Conservation (phyloP, 1,140 invertebrate species). For the Cydia amplana region DNA sequence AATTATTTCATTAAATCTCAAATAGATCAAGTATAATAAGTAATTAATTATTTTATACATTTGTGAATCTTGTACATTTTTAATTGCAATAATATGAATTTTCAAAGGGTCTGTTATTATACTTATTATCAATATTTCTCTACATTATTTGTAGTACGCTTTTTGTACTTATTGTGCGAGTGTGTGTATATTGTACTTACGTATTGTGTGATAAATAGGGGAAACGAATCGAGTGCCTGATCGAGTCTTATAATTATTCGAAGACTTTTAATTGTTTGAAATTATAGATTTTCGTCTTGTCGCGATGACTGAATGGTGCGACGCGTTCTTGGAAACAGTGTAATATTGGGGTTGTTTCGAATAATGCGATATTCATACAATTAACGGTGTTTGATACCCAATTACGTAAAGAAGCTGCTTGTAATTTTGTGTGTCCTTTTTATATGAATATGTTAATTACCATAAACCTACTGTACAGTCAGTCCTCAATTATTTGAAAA, state of each 20-base stretch:
- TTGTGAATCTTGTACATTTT: conserved; percentile 29
- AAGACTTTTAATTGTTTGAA: background rate
- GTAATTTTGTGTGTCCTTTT: background rate
- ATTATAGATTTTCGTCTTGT: background rate
- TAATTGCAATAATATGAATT: conserved; percentile 23
- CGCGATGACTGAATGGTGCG: background rate
- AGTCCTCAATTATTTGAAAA: background rate
- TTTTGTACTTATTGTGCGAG: conserved; percentile 31
- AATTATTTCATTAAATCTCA: conserved; percentile 26
- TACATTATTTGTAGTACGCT: conserved; percentile 31
- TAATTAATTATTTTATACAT: background rate
- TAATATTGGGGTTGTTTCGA: background rate
- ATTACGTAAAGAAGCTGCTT: background rate
- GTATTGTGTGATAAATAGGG: conserved; percentile 16
- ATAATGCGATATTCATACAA: background rate
- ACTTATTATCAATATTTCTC: background rate
- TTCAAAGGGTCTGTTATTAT: conserved; percentile 17
- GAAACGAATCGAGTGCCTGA: background rate
- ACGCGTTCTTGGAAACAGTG: background rate
- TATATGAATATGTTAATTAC: background rate
- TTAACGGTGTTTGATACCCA: background rate
- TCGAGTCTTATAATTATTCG: background rate
- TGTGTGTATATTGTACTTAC: conserved; percentile 31
- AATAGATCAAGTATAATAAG: conserved; percentile 20
- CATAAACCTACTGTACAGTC: background rate